Base-by-base conservation (phyloP, 2,888 invertebrate genomes). In the Synergus umbraculus region DNA sequence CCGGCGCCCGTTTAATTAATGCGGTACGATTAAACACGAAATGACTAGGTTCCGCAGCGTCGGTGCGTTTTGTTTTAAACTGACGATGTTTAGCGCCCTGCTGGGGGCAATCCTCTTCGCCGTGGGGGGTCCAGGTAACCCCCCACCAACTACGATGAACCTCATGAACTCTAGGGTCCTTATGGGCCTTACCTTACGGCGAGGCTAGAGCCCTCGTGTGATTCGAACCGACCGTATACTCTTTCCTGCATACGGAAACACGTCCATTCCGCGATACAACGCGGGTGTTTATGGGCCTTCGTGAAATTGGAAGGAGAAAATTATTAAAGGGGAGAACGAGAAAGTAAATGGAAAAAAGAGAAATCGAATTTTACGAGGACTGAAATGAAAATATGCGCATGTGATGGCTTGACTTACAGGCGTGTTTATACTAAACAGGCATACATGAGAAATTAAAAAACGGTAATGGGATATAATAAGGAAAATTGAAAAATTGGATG, bases 21-120 rank as follows among this genome's bases (percentile, higher is more conserved):
- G 91, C 90, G 87, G 88, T 86, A 86, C 91, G 91, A 91, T 91
- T 91, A 91, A 90, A 88, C 85, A 86, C 85, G 86, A 88, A 89
- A 89, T 88, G 89, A 87, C 86, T 87, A 86, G 87, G 88, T 89
- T 89, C 88, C 87, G 88, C 87, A 87, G 88, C 87, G 89, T 88
- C 88, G 89, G 88, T 87, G 82, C 87, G 89, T 92, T 91, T 91
- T 92, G 90, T 91, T 91, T 90, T 87, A 88, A 87, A 85, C 82
- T 84, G 87, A 88, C 86, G 86, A 91, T 91, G 90, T 91, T 91
- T 91, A 91, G 90, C 91, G 89, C 88, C 91, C 91, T 89, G 91
- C 92, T 91, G 91, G 86, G 91, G 90, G 89, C 91, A 92, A 91
- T 91, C 89, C 89, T 88, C 86, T 88, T 87, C 91, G 46, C 90